Percentiles rank a stretch among this genome's conserved stretches.
These are phyloP conservation scores for Caerostris extrusa DNA, from an alignment of 1,140 invertebrate species.

Conservation along the genomic window DNA sequence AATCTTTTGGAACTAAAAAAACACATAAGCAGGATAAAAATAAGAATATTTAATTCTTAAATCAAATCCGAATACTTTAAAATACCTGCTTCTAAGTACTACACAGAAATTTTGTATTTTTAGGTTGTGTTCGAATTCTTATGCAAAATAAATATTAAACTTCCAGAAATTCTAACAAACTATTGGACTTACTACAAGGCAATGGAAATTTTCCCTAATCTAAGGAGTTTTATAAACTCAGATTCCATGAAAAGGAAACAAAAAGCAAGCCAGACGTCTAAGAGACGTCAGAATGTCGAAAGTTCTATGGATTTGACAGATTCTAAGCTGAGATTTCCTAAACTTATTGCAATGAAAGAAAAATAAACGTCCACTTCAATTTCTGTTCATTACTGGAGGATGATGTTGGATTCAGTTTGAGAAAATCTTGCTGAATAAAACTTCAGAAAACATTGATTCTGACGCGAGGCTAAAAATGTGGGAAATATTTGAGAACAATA, in stretches of 20 bases:
- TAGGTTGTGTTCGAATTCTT: not conserved
- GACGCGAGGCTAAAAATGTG: not conserved
- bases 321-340: conserved; percentile 10
- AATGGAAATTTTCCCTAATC: not conserved
- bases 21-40: no score
- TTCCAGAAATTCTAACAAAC: not conserved
- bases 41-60: no score
- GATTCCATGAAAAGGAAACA: not conserved
- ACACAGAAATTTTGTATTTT: no score
- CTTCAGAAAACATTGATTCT: not conserved
- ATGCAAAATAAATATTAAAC: not conserved
- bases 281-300: not conserved
- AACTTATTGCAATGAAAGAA: not conserved
- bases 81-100: no score
- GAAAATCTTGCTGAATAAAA: not conserved
- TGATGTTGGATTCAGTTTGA: conserved; percentile 3
- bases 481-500: not conserved
- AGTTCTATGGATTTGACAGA: conserved; percentile 8
- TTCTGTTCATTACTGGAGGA: not conserved
- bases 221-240: not conserved
- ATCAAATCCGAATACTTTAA: no score
- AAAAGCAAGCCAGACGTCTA: not conserved
- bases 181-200: not conserved
- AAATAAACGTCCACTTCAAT: conserved; percentile 23
- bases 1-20: no score